phyloP scores from a whole-genome alignment of 2,113 vertebrate species.

The Python bivittatus region DNA sequence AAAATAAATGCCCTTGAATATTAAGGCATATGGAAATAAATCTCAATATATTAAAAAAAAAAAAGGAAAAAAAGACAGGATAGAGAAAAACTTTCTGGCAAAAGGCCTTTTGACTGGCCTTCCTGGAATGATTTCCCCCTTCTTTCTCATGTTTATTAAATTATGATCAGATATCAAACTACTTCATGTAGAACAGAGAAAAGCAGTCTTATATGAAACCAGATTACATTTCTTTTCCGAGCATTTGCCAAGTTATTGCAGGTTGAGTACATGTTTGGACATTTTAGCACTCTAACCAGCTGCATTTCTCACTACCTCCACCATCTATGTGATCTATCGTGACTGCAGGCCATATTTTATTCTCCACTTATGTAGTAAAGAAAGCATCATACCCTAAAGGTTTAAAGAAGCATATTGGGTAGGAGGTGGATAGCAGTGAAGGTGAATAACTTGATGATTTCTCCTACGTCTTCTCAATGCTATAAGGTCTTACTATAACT shows the following conservation, averaged over 20 bases:
- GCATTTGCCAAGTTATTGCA: slow-evolving; percentile 59
- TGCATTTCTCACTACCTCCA: slow-evolving; percentile 58
- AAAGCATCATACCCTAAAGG: not conserved
- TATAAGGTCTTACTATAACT: not conserved
- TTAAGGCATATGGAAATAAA: not conserved
- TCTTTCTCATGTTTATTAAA: slow-evolving; percentile 48
- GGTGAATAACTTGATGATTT: not conserved
- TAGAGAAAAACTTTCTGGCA: not conserved
- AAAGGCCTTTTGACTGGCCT: slow-evolving; percentile 7
- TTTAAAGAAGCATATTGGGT: not conserved
- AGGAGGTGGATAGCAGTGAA: not conserved
- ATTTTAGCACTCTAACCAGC: slow-evolving; percentile 59
- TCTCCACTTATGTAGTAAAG: not conserved
- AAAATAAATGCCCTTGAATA: slow-evolving; percentile 54
- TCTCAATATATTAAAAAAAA: not conserved
- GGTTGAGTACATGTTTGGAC: slow-evolving; percentile 62
- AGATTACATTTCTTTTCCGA: slow-evolving; percentile 67
- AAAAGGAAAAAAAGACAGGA: not conserved
- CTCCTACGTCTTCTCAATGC: not conserved
- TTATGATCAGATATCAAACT: slow-evolving; percentile 48
- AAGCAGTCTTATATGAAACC: slow-evolving; percentile 54
- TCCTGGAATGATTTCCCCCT: slow-evolving; percentile 25
- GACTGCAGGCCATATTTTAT: not conserved
- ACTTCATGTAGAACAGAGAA: slow-evolving; percentile 56
- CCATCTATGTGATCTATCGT: slow-evolving; percentile 55